Base-by-base conservation (phyloP, 2,797 vertebrate species). In the Epinephelus malabaricus region DNA sequence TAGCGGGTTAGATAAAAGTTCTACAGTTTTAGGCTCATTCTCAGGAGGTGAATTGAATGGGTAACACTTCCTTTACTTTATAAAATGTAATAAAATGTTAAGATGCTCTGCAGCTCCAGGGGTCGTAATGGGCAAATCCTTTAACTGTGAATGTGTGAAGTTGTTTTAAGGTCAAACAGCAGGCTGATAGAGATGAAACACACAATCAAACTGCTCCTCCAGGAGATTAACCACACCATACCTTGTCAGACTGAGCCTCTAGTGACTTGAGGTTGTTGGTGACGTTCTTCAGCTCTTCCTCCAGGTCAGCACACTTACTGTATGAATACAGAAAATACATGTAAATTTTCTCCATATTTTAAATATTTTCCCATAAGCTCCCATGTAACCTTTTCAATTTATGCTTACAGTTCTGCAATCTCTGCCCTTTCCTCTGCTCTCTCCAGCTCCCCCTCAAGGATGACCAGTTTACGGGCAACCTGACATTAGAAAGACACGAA, bases 241-340 rank as follows among this genome's bases (percentile, higher is more conserved):
- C 98, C 97, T 99, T 99, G 61, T 98, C 98, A 61, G 98, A 98
- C 19, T 98, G 98, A 81, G 98, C 98, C 93, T 99, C 98, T 53
- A 99, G 95, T 0, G 98, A 99, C 83, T 98, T 99, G 63, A 99
- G 95, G 85, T 97, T 99, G 95, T 99, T 99, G 27, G 98, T 99
- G 88, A 99, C 97, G 0, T 99, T 99, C 94, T 99, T 99, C 64
- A 99, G 91, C 80, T 99, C 98, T 80, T 99, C 98, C 66, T 99
- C 98, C 76, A 99, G 92, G 86, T 99, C 98, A 0, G 95, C 92
- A 25, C 97, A 97, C 92, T 99, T 99, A 59, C 98, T 99, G 66
- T 50, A 64, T 1, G 14, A 73, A 66, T 4, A 43, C 4, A 73
- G 18, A n/a, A 59, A 51, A 67, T 4, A 9, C 5, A 10, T 64